Conservation (phyloP, 1,140 invertebrate genomes). For the Zeugodacus cucurbitae region DNA sequence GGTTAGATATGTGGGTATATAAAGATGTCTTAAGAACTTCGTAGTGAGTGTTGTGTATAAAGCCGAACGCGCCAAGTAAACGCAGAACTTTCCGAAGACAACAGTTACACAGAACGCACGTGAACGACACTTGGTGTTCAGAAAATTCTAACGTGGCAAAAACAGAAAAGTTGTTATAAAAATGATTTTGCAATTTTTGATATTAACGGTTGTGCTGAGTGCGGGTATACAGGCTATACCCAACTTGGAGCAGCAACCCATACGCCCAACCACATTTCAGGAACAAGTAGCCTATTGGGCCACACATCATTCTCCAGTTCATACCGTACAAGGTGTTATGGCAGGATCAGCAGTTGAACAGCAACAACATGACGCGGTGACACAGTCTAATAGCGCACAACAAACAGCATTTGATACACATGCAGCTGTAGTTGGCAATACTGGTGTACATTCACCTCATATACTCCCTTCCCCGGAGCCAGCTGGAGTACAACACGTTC, state of each 20-base stretch:
- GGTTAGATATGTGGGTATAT: constrained; percentile 18
- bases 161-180: neutral
- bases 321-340: neutral
- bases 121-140: neutral
- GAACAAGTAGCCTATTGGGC: neutral
- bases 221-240: neutral
- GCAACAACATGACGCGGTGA: neutral
- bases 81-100: neutral
- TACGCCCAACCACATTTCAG: neutral
- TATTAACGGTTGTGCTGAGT: neutral
- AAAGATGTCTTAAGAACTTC: neutral
- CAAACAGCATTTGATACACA: neutral
- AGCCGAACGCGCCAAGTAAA: neutral
- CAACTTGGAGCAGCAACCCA: neutral
- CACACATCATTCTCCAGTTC: neutral
- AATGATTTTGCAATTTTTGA: neutral
- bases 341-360: neutral
- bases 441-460: neutral
- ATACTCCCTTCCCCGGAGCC: neutral
- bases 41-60: neutral
- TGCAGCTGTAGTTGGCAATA: neutral
- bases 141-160: neutral
- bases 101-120: neutral
- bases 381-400: neutral
- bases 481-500: neutral